These are phyloP conservation scores for Tachuris rubrigastra DNA, from an alignment of 2,113 vertebrate genomes.

Conservation along the genomic window DNA sequence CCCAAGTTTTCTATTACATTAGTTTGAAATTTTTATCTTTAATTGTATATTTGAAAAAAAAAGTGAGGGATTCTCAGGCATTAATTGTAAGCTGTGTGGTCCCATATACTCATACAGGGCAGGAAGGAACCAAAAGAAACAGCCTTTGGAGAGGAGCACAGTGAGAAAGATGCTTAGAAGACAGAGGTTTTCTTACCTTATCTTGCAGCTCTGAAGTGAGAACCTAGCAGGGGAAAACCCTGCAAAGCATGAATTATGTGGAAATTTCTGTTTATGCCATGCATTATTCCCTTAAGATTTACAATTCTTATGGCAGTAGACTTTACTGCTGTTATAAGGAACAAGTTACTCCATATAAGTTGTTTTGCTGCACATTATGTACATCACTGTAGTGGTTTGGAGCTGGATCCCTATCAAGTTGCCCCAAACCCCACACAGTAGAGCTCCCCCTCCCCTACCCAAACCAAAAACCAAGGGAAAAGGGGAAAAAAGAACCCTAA, in stretches of 20 bases:
- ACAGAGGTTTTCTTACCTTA: neutral
- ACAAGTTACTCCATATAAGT: neutral
- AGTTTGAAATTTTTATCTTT: neutral
- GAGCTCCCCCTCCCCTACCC: too few species aligned
- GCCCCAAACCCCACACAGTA: too few species aligned
- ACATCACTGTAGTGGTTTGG: too few species aligned
- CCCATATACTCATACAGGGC: neutral
- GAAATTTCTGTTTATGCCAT: neutral
- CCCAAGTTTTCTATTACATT: neutral
- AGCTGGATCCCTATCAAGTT: too few species aligned
- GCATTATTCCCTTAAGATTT: neutral
- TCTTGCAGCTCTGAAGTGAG: neutral
- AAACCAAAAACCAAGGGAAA: too few species aligned
- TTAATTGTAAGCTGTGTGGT: neutral
- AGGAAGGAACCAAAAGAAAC: neutral
- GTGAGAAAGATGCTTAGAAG: neutral
- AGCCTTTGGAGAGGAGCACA: neutral
- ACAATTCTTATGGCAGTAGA: neutral
- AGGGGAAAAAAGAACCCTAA: too few species aligned
- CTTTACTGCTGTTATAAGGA: neutral
- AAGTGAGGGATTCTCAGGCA: neutral
- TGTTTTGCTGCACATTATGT: neutral
- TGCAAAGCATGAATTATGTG: neutral
- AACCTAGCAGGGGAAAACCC: neutral
- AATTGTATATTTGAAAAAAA: rapidly evolving